These are phyloP conservation scores for Oscheius sp. DNA, from an alignment of 1,140 invertebrate genomes.

Conservation along the genomic window DNA sequence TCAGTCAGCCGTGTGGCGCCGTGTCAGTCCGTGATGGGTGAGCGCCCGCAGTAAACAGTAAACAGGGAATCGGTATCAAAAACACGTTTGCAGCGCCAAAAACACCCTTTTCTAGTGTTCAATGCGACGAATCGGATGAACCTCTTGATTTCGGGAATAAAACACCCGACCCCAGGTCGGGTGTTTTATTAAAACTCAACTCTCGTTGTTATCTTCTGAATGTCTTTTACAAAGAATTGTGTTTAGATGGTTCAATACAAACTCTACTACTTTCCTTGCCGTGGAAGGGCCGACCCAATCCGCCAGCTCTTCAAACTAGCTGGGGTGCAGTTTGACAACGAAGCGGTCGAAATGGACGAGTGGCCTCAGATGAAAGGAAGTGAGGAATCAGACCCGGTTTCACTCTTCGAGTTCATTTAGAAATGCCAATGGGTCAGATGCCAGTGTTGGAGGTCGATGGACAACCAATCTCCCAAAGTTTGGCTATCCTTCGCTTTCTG, in stretches of 20 bases:
- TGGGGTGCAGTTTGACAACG: slow-evolving; percentile 38
- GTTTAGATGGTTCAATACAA: slow-evolving; percentile 25
- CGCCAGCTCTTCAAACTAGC: slow-evolving; percentile 41
- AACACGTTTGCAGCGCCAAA: too few species aligned
- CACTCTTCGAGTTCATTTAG: slow-evolving; percentile 19
- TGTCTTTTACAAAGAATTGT: too few species aligned
- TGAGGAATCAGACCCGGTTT: slow-evolving; percentile 11
- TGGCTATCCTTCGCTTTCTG: slow-evolving; percentile 47
- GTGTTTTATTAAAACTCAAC: too few species aligned
- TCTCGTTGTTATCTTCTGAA: too few species aligned
- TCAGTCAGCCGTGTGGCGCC: too few species aligned
- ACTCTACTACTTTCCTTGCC: slow-evolving; percentile 34
- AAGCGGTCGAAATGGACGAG: neutral
- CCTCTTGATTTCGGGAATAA: too few species aligned
- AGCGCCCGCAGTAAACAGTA: too few species aligned
- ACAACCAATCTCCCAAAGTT: slow-evolving; percentile 42
- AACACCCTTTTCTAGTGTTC: too few species aligned
- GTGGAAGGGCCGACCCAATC: slow-evolving; percentile 34
- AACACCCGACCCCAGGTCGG: too few species aligned
- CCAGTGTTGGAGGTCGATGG: slow-evolving; percentile 52
- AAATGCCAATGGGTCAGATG: slow-evolving; percentile 52
- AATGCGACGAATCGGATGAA: too few species aligned
- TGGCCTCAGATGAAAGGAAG: slow-evolving; percentile 22
- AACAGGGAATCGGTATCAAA: too few species aligned
- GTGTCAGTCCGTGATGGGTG: too few species aligned